These are phyloP conservation scores for Albula glossodonta DNA, from an alignment of 2,113 vertebrate genomes.

Conservation along the genomic window DNA sequence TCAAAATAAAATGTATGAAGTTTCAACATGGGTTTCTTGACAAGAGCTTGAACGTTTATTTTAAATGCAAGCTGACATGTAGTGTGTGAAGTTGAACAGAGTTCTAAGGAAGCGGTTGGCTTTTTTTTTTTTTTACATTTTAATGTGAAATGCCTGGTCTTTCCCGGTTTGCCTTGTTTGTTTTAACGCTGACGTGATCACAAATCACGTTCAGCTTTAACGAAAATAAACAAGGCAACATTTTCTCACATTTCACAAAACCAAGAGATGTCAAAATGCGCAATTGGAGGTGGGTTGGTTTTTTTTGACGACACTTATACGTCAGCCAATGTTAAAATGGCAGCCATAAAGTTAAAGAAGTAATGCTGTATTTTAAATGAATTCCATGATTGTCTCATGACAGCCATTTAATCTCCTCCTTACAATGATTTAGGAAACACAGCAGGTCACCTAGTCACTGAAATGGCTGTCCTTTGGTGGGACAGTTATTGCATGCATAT, in stretches of 20 bases:
- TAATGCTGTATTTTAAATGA: not conserved
- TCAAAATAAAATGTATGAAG: not conserved
- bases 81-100: not conserved
- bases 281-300: not conserved
- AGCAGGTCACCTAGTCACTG: no score
- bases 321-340: not conserved
- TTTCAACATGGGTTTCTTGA: not conserved
- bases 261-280: not conserved
- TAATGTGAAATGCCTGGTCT: no score
- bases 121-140: not conserved
- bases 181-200: not conserved
- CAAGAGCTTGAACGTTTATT: not conserved
- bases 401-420: no score
- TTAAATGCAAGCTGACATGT: not conserved
- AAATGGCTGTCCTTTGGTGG: no score
- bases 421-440: no score
- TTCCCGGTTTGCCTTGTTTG: not conserved
- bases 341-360: not conserved
- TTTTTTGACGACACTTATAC: not conserved
- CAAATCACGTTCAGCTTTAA: not conserved
- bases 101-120: not conserved
- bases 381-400: not conserved
- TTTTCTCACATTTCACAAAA: not conserved
- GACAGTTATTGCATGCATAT: no score
- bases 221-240: not conserved